phyloP scores from a whole-genome alignment of 1,140 invertebrate genomes.

The Penaeus chinensis region DNA sequence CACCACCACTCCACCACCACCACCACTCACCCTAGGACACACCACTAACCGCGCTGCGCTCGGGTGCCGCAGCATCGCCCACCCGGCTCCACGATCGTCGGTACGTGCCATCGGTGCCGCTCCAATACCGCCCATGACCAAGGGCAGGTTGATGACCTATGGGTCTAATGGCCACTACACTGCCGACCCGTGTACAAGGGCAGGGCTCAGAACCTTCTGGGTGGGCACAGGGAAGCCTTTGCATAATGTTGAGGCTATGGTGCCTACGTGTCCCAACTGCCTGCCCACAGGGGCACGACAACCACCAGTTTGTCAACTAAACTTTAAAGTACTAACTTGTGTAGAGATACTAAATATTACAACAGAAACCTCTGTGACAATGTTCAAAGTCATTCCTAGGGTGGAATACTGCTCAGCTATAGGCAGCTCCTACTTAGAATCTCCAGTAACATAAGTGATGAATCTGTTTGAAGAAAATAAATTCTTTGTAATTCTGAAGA shows the following conservation, averaged over 20 bases:
- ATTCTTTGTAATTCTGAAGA: neutral
- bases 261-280: slow-evolving; percentile 51
- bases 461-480: slow-evolving; percentile 38
- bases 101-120: slow-evolving; percentile 45
- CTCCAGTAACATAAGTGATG: slow-evolving; percentile 47
- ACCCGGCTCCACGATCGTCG: slow-evolving; percentile 52
- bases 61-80: slow-evolving; percentile 51
- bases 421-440: slow-evolving; percentile 58
- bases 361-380: slow-evolving; percentile 44
- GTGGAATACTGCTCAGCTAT: slow-evolving; percentile 50
- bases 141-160: slow-evolving; percentile 46
- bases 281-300: slow-evolving; percentile 44
- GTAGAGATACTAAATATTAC: slow-evolving; percentile 52
- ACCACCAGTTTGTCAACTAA: slow-evolving; percentile 50
- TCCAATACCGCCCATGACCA: slow-evolving; percentile 40
- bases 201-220: slow-evolving; percentile 37
- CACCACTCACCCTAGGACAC: slow-evolving; percentile 60
- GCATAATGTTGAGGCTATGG: slow-evolving; percentile 37
- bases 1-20: slow-evolving; percentile 53
- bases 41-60: slow-evolving; percentile 60
- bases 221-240: slow-evolving; percentile 54
- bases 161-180: slow-evolving; percentile 51
- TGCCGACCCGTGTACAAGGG: slow-evolving; percentile 45
- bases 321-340: slow-evolving; percentile 54
- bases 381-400: slow-evolving; percentile 28